A percentile compares a stretch with the other conserved stretches of the same genome.
Evolutionary conservation across 2,797 vertebrate genomes (phyloP).

Genomic region (Artibeus jamaicensis): DNA sequence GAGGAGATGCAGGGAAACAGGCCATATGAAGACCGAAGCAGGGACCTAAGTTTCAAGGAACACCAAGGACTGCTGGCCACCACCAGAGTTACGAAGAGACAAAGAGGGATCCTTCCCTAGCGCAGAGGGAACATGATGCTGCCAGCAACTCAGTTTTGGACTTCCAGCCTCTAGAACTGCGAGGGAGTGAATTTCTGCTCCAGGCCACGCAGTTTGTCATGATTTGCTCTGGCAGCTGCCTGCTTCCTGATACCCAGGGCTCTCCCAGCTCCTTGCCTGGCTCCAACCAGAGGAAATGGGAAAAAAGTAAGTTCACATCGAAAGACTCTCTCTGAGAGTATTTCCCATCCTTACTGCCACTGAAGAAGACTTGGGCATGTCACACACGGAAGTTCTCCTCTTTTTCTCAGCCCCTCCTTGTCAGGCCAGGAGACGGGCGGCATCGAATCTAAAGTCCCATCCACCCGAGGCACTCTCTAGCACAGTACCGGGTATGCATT

Average conservation of each 20-base stretch:
- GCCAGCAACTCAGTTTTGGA: background rate
- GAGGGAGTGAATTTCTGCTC: background rate
- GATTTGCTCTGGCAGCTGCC: background rate
- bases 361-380: background rate
- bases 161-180: background rate
- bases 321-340: background rate
- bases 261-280: background rate
- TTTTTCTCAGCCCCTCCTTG: background rate
- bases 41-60: background rate
- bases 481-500: background rate
- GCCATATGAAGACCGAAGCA: background rate
- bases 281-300: background rate
- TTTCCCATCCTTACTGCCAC: background rate
- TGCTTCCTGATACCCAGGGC: background rate
- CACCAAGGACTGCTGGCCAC: background rate
- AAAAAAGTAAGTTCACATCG: background rate
- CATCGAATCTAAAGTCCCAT: background rate
- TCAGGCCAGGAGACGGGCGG: background rate
- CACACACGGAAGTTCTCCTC: background rate
- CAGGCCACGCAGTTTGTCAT: background rate
- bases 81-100: background rate
- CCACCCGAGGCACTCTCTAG: background rate
- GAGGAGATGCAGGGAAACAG: background rate
- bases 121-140: background rate
- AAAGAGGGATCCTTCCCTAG: background rate